Evolutionary conservation across 2,888 invertebrate species (phyloP).

Genomic region (Lycophotia porphyrea): DNA sequence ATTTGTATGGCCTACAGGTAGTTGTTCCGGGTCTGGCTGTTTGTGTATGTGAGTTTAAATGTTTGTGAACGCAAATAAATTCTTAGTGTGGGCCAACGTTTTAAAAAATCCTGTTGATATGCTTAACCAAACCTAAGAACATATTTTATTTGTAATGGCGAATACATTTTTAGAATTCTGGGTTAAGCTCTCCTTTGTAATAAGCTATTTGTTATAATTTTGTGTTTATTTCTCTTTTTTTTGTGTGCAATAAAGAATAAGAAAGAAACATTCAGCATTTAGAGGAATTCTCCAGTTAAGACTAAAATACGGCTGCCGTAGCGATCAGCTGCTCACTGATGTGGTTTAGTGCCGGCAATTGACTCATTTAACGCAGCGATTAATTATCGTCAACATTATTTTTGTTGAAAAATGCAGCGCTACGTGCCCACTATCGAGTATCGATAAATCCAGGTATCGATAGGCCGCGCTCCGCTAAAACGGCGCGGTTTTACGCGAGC

Average conservation of each 20-base stretch:
- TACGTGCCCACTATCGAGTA: not conserved
- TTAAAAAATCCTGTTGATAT: no score
- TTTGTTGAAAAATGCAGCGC: not conserved
- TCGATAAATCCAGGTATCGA: constrained; percentile 29
- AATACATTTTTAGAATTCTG: not conserved
- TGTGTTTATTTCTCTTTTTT: no score
- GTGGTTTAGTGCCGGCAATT: not conserved
- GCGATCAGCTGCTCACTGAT: not conserved
- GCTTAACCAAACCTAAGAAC: no score
- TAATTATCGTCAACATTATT: not conserved
- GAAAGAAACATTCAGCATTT: not conserved
- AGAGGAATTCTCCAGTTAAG: not conserved
- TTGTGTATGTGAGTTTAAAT: no score
- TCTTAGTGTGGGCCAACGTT: no score
- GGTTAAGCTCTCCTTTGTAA: no score
- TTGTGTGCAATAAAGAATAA: no score
- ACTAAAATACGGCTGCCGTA: no score
- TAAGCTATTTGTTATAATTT: no score
- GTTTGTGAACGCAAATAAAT: no score
- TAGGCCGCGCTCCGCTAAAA: not conserved
- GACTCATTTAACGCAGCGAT: not conserved
- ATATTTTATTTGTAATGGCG: not conserved
- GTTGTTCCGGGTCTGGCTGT: no score
- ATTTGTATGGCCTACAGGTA: no score
- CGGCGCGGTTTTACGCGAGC: not conserved